These are phyloP conservation scores for Schlechtendalia chinensis DNA, from an alignment of 1,140 invertebrate species.

Conservation along the genomic window DNA sequence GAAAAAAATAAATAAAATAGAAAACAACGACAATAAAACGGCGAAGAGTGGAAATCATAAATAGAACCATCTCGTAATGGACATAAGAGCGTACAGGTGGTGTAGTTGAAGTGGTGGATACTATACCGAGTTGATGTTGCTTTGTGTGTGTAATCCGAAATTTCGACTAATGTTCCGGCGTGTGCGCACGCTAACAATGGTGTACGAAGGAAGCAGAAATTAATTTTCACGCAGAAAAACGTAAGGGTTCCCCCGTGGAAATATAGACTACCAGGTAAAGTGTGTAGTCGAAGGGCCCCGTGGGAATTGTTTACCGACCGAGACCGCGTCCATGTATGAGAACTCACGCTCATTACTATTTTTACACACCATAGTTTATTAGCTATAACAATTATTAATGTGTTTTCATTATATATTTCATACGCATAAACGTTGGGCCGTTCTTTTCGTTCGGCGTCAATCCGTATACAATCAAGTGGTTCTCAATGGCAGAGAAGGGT, in stretches of 20 bases:
- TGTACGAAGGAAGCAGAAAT: conserved; percentile 46
- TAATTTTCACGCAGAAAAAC: conserved; percentile 43
- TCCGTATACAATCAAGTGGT: not conserved
- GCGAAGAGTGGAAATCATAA: conserved; percentile 21
- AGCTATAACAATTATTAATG: conserved; percentile 31
- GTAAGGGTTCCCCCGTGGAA: conserved; percentile 22
- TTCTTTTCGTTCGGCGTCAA: not conserved
- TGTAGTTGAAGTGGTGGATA: not conserved
- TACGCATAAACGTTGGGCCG: not conserved
- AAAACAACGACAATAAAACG: not conserved
- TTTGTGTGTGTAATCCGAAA: conserved; percentile 28
- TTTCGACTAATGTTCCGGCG: conserved; percentile 43
- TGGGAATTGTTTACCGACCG: conserved; percentile 44
- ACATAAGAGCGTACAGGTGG: not conserved
- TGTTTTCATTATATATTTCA: conserved; percentile 21
- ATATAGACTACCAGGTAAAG: not conserved
- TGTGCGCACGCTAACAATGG: conserved; percentile 44
- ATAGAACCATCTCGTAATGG: conserved; percentile 24
- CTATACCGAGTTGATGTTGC: not conserved
- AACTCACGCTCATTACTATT: conserved; percentile 33
- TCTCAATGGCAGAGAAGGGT: not conserved
- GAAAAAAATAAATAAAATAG: not conserved
- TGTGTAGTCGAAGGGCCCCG: conserved; percentile 26
- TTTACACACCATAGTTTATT: conserved; percentile 41
- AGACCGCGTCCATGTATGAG: conserved; percentile 23